Base-by-base conservation (phyloP, 2,888 invertebrate genomes). In the Dryobotodes eremita region DNA sequence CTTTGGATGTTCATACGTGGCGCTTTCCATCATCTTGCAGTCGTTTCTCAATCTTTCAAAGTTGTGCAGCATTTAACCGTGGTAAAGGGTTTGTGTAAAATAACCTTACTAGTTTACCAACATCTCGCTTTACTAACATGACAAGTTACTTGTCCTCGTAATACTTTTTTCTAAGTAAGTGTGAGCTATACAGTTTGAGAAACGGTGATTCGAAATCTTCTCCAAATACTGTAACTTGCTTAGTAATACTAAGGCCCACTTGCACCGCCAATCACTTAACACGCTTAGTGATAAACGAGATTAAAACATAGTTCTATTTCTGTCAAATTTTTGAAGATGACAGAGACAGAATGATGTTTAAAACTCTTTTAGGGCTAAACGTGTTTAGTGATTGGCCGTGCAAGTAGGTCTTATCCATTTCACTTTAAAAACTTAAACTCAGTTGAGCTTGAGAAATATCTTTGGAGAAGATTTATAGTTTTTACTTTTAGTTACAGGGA, bases 1-100 rank as follows among this genome's bases (percentile, higher is more conserved):
- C 92, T 92, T 92, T 90, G 79, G 84, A 87, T 89, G 88, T 90
- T 88, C 85, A 87, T 78, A 79, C 82, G 86, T 88, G 71, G 64
- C 73, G 90, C 89, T 88, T 91, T 65, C 75, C 72, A 71, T 80
- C 84, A 86, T 79, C 57, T 72, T 36, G 20, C 20, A 71, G 20
- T 69, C 64, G 82, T 82, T 85, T 82, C 82, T 85, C 76, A 82
- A 79, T 71, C 74, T 70, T 42, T 70, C 26, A 26, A 71, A 48
- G 46, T 65, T 57, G 42, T 77, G 26, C 20, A 42, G 57, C 26
- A 13, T 76, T 61, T 79, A 6, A 0, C 5, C 5, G 36, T 62
- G 31, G 13, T 11, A 23, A 68, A 53, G 53, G 36, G n/a, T 42
- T 31, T 46, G 15, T 23, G 50, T 31, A 50, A 17, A 48, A 61